Percentiles rank a stretch among this genome's conserved stretches.
phyloP scores from a whole-genome alignment of 2,888 invertebrate species.

The Sthenelais limicola region DNA sequence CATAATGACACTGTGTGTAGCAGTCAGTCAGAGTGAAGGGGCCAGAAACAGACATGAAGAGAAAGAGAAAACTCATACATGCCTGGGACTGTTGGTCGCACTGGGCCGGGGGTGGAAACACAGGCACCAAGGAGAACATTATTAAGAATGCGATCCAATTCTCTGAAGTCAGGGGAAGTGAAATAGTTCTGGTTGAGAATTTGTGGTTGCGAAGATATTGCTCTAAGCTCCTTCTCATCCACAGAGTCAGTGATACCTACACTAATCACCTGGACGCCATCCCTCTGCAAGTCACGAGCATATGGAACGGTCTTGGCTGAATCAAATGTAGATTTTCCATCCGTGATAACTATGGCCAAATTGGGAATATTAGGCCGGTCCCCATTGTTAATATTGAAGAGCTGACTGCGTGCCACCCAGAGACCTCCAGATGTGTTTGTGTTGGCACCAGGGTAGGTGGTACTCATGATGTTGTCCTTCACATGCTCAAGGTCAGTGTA shows the following conservation, averaged over 20 bases:
- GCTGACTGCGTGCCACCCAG: background rate
- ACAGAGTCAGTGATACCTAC: slow-evolving; percentile 16
- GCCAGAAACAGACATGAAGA: too few species aligned
- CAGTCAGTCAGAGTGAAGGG: too few species aligned
- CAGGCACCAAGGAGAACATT: background rate
- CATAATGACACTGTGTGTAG: too few species aligned
- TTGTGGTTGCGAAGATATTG: slow-evolving; percentile 15
- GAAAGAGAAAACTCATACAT: too few species aligned
- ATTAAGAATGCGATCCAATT: background rate
- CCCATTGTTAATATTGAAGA: slow-evolving; percentile 18
- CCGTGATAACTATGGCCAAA: slow-evolving; percentile 18
- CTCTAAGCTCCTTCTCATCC: slow-evolving; percentile 17
- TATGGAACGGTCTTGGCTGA: slow-evolving; percentile 22
- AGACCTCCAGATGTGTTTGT: background rate
- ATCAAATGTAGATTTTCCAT: slow-evolving; percentile 25
- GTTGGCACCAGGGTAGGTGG: too few species aligned
- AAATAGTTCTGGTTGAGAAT: background rate
- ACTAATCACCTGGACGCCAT: slow-evolving; percentile 8
- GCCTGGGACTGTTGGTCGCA: too few species aligned
- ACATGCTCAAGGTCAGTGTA: too few species aligned
- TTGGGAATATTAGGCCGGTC: slow-evolving; percentile 11
- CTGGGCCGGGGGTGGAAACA: background rate
- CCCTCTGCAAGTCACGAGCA: slow-evolving; percentile 1
- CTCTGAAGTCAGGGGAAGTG: slow-evolving; percentile 15
- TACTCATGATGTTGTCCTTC: too few species aligned